These are phyloP conservation scores for Ellobium chinense DNA, from an alignment of 2,888 invertebrate species.

Conservation along the genomic window DNA sequence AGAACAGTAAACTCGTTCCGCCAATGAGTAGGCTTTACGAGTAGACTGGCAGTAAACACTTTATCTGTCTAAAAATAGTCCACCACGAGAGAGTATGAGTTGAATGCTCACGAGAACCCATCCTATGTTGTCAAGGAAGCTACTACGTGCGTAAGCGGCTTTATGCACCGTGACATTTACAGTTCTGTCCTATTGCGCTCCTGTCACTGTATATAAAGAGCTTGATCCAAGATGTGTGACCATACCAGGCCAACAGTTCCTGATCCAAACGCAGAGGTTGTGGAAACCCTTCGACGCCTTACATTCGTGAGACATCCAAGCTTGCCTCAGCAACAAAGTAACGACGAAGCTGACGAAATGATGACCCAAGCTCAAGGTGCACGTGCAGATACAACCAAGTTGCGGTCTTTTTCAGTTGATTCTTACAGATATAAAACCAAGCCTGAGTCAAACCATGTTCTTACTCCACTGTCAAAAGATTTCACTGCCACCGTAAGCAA, in stretches of 20 bases:
- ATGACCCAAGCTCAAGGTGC: not conserved
- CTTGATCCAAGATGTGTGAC: constrained; percentile 23
- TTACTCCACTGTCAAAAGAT: not conserved
- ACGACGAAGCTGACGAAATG: not conserved
- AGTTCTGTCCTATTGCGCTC: not conserved
- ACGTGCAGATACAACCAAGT: not conserved
- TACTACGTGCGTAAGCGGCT: no score
- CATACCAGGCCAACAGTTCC: constrained; percentile 41
- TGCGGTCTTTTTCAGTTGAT: constrained; percentile 26
- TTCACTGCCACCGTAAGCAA: not conserved
- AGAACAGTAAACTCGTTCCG: no score
- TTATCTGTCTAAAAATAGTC: no score
- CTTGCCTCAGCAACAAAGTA: constrained; percentile 15
- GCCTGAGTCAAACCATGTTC: not conserved
- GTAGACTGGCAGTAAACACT: no score
- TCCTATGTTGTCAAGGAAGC: constrained; percentile 30
- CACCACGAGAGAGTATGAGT: no score
- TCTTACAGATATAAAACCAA: not conserved
- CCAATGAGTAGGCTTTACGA: no score
- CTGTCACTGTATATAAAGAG: constrained; percentile 15
- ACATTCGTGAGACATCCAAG: constrained; percentile 56
- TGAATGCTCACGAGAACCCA: no score
- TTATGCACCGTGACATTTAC: no score
- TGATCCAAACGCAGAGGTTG: constrained; percentile 58
- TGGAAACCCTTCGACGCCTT: constrained; percentile 59